Evolutionary conservation across 2,888 invertebrate genomes (phyloP).

Genomic region (Nematopogon swammerdamellus): DNA sequence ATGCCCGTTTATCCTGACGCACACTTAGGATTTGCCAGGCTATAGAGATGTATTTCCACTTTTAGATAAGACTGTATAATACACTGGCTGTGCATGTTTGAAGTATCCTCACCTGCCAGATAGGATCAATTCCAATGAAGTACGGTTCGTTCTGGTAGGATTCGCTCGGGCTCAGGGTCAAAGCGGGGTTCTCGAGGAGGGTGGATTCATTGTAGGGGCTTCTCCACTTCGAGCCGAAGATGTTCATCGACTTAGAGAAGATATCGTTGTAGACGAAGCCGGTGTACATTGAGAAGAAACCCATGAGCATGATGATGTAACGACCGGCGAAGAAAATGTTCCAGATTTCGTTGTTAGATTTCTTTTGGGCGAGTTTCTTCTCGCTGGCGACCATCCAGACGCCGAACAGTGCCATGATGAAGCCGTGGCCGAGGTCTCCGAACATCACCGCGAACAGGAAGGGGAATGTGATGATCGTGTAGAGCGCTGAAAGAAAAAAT

Average conservation of each 20-base stretch:
- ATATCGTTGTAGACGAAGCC: conserved; percentile 90
- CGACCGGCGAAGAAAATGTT: conserved; percentile 98
- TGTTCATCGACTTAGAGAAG: conserved; percentile 93
- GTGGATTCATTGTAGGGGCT: conserved; percentile 54
- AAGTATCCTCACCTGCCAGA: conserved; percentile 75
- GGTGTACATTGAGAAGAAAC: conserved; percentile 65
- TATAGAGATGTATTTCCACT: too few species aligned
- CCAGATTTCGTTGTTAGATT: conserved; percentile 85
- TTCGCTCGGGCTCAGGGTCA: conserved; percentile 65
- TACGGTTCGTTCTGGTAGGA: conserved; percentile 67
- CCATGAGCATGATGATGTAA: conserved; percentile 97
- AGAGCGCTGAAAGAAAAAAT: conserved; percentile 61
- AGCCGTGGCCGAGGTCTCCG: conserved; percentile 89
- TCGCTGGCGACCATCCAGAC: conserved; percentile 79
- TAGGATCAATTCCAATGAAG: conserved; percentile 82
- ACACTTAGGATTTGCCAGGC: too few species aligned
- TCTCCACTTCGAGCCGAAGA: conserved; percentile 89
- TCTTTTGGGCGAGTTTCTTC: conserved; percentile 67
- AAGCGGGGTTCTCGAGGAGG: conserved; percentile 34
- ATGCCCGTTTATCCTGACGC: too few species aligned
- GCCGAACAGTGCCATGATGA: conserved; percentile 78
- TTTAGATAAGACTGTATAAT: too few species aligned
- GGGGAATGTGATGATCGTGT: conserved; percentile 89
- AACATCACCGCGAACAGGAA: conserved; percentile 97
- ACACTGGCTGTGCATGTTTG: conserved; percentile 3